phyloP scores from a whole-genome alignment of 2,113 vertebrate species.

The Ameiurus melas region DNA sequence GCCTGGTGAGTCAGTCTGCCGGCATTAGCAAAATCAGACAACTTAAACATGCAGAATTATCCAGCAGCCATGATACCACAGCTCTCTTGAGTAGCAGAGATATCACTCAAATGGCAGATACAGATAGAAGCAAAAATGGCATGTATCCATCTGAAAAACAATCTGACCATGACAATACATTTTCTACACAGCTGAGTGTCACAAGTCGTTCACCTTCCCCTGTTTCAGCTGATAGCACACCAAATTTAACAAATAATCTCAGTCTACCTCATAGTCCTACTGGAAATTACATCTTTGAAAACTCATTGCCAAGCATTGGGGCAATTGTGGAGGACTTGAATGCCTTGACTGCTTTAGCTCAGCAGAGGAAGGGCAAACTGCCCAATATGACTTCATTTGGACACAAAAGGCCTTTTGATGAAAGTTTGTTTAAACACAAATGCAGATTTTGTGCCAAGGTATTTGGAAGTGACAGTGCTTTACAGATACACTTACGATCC shows the following conservation, averaged over 20 bases:
- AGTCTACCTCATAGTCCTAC: constrained; percentile 94
- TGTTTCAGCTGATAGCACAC: constrained; percentile 10
- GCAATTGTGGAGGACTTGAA: constrained; percentile 92
- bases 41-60: constrained; percentile 22
- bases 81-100: constrained; percentile 67
- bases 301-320: constrained; percentile 84
- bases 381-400: constrained; percentile 87
- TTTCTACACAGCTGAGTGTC: constrained; percentile 73
- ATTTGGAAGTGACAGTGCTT: constrained; percentile 99
- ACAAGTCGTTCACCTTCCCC: not conserved
- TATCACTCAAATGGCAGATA: constrained; percentile 20
- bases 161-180: constrained; percentile 76
- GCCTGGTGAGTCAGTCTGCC: constrained; percentile 95
- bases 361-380: constrained; percentile 93
- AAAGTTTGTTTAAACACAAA: constrained; percentile 98
- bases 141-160: constrained; percentile 83
- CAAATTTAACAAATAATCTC: constrained; percentile 70
- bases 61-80: constrained; percentile 69
- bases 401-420: constrained; percentile 87
- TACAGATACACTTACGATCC: constrained; percentile 98
- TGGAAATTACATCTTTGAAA: constrained; percentile 86
- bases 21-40: constrained; percentile 92
- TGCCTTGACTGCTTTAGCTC: constrained; percentile 88
- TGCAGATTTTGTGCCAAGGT: constrained; percentile 99
- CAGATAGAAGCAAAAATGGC: constrained; percentile 16